Evolutionary conservation across 2,888 invertebrate genomes (phyloP).

Genomic region (Steromphala cineraria): DNA sequence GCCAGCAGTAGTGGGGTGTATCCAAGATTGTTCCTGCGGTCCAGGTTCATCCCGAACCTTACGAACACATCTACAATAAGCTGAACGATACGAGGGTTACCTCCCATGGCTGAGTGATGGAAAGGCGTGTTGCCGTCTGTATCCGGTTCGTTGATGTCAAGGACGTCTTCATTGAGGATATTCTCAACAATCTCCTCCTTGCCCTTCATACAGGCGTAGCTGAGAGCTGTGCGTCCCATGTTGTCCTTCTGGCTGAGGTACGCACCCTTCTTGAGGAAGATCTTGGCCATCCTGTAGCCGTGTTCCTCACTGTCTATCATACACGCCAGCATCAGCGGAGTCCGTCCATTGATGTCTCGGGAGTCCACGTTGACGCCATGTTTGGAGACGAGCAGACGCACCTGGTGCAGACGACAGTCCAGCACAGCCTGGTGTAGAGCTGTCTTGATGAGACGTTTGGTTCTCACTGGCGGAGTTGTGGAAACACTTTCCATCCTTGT

Average conservation of each 20-base stretch:
- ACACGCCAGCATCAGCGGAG: conserved; percentile 72
- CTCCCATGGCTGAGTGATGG: conserved; percentile 67
- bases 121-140: conserved; percentile 73
- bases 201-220: conserved; percentile 70
- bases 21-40: conserved; percentile 67
- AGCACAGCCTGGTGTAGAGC: conserved; percentile 73
- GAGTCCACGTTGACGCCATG: conserved; percentile 68
- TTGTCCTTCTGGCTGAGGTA: conserved; percentile 64
- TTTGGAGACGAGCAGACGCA: conserved; percentile 68
- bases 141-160: conserved; percentile 68
- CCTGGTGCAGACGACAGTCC: conserved; percentile 71
- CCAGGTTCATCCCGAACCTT: conserved; percentile 66
- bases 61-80: conserved; percentile 52
- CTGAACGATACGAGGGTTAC: conserved; percentile 63
- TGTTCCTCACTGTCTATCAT: conserved; percentile 65
- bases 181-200: conserved; percentile 57
- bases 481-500: too few species aligned
- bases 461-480: conserved; percentile 22
- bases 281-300: conserved; percentile 67
- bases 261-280: conserved; percentile 64
- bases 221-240: conserved; percentile 68
- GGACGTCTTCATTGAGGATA: conserved; percentile 64
- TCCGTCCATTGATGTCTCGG: conserved; percentile 69
- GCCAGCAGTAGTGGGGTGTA: conserved; percentile 71
- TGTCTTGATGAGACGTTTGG: conserved; percentile 68